A percentile compares a stretch with the other conserved stretches of the same genome.
These are phyloP conservation scores for Halcyon malimbica DNA, from an alignment of 2,113 vertebrate species.

Conservation along the genomic window DNA sequence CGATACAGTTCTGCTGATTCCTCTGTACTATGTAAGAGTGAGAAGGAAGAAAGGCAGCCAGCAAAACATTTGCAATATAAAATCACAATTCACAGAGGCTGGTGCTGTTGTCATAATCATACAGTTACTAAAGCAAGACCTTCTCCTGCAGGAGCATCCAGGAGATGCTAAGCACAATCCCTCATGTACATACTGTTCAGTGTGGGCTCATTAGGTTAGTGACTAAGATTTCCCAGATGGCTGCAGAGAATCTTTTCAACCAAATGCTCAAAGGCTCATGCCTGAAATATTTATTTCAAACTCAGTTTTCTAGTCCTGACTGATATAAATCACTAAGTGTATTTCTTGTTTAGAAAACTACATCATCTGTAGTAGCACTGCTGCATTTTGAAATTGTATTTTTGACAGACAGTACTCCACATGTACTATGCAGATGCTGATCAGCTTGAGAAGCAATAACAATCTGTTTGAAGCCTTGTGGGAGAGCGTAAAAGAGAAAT, in stretches of 20 bases:
- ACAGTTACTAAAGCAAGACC: neutral
- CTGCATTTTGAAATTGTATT: neutral
- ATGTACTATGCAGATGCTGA: neutral
- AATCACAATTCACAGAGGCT: neutral
- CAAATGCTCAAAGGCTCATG: neutral
- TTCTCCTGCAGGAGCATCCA: neutral
- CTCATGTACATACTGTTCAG: neutral
- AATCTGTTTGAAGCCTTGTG: neutral
- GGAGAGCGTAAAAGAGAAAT: neutral
- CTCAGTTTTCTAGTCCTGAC: neutral
- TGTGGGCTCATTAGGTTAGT: neutral
- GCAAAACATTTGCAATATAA: neutral
- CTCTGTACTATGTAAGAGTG: neutral
- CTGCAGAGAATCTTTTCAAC: neutral
- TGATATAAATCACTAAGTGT: neutral
- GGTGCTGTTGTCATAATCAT: neutral
- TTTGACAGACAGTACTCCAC: neutral
- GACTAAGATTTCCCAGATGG: neutral
- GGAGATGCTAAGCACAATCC: neutral
- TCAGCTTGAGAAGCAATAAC: neutral
- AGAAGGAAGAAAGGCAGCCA: neutral
- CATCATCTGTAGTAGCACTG: neutral
- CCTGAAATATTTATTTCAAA: neutral
- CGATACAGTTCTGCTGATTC: neutral
- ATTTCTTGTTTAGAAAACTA: neutral